A percentile compares a stretch with the other conserved stretches of the same genome.
Evolutionary conservation across 2,113 vertebrate genomes (phyloP).

Genomic region (Conger conger): DNA sequence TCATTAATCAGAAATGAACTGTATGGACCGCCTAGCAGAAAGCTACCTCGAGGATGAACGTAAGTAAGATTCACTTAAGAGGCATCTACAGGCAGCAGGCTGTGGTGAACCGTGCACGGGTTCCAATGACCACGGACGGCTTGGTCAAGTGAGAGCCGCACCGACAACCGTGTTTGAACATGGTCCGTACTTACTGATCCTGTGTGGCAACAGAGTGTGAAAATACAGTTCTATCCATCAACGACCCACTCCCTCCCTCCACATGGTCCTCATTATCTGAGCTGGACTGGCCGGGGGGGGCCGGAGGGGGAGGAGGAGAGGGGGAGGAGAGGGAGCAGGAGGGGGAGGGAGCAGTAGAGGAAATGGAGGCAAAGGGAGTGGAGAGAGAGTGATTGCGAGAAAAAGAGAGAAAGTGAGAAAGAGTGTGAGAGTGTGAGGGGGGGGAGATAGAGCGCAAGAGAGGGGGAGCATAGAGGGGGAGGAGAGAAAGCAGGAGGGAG

Average conservation of each 20-base stretch:
- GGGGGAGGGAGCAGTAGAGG: slow-evolving; percentile 74
- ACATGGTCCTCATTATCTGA: slow-evolving; percentile 80
- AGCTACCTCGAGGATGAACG: background rate
- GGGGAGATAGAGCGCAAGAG: slow-evolving; percentile 29
- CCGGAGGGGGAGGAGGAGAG: slow-evolving; percentile 14
- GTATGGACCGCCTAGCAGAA: background rate
- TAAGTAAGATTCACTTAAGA: background rate
- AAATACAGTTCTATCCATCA: slow-evolving; percentile 69
- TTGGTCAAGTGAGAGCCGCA: background rate
- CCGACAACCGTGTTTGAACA: background rate
- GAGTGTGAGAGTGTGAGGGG: slow-evolving; percentile 43
- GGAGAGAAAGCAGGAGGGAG: slow-evolving; percentile 25
- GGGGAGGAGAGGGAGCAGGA: slow-evolving; percentile 53
- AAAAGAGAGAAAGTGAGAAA: slow-evolving; percentile 28
- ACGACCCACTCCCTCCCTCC: slow-evolving; percentile 61
- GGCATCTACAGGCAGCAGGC: background rate
- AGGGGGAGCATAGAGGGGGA: slow-evolving; percentile 22
- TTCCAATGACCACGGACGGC: background rate
- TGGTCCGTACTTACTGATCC: background rate
- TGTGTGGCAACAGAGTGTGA: slow-evolving; percentile 25
- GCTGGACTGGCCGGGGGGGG: slow-evolving; percentile 54
- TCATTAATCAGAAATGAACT: background rate
- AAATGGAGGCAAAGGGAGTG: background rate
- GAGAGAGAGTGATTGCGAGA: slow-evolving; percentile 35
- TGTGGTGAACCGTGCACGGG: background rate